Evolutionary conservation across 2,797 vertebrate species (phyloP).

Genomic region (Lepilemur septentrionalis): DNA sequence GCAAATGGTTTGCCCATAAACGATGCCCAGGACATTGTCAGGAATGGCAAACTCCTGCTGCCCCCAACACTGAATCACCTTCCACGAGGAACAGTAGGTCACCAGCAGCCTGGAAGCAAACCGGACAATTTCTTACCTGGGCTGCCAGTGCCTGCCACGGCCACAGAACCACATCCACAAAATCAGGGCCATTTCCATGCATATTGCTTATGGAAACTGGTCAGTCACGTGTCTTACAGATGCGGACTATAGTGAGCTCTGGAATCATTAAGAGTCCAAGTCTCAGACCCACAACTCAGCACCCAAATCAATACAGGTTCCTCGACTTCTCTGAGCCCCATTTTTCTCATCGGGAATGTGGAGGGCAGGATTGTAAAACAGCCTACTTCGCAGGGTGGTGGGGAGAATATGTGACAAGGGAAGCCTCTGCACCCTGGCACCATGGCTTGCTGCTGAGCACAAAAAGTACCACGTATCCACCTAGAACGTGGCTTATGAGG

Average conservation of each 20-base stretch:
- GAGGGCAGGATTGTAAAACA: not conserved
- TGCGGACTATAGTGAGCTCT: not conserved
- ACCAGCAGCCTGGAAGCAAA: slow-evolving; percentile 89
- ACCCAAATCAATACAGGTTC: no score
- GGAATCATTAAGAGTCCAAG: not conserved
- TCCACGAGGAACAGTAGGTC: slow-evolving; percentile 87
- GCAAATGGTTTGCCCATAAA: slow-evolving; percentile 98
- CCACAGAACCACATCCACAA: not conserved
- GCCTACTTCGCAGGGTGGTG: not conserved
- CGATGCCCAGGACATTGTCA: slow-evolving; percentile 94
- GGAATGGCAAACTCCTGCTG: slow-evolving; percentile 94
- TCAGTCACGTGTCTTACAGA: not conserved
- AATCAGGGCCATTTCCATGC: not conserved
- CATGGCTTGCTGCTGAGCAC: not conserved
- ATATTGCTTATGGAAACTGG: not conserved
- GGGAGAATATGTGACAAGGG: not conserved
- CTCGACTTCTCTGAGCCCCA: not conserved
- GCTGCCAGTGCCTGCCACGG: not conserved
- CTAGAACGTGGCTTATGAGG: not conserved
- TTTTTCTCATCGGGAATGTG: not conserved
- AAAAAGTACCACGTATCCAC: not conserved
- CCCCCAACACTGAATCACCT: slow-evolving; percentile 89
- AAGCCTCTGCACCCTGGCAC: not conserved
- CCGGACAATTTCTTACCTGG: not conserved
- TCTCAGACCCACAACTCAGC: not conserved